Conservation (phyloP, 2,888 invertebrate genomes). For the Cephus spinipes region DNA sequence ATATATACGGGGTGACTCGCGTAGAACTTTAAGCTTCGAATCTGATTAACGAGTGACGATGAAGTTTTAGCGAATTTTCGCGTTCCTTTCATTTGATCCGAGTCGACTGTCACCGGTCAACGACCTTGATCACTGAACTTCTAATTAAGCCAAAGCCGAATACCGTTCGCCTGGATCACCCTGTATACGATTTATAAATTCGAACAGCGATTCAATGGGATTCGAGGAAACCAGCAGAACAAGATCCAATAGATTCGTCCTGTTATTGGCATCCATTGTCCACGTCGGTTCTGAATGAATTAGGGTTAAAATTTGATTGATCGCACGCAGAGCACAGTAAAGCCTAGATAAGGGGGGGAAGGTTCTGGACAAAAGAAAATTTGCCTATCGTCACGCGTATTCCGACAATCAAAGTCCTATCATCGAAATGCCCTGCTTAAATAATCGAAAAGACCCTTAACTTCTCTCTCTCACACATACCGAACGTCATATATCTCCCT, state of each 20-base stretch:
- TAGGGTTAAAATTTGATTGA: background rate
- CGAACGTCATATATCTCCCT: background rate
- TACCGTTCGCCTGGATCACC: background rate
- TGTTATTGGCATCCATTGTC: background rate
- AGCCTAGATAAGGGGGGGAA: background rate
- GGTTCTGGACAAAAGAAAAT: background rate
- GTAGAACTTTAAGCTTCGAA: background rate
- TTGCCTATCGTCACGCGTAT: slow-evolving; percentile 14
- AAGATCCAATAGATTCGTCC: background rate
- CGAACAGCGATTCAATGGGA: background rate
- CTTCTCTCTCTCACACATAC: background rate
- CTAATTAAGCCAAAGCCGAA: background rate
- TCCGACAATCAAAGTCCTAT: slow-evolving; percentile 19
- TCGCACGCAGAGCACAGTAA: background rate
- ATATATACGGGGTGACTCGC: background rate
- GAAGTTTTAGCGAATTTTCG: background rate
- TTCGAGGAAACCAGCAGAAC: background rate
- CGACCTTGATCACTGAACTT: background rate
- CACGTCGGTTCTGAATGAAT: background rate
- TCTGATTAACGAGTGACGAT: background rate
- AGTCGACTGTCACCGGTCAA: background rate
- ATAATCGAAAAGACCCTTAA: slow-evolving; percentile 17
- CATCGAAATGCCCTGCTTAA: slow-evolving; percentile 9
- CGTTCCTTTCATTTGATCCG: background rate
- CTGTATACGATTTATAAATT: background rate